A percentile compares a stretch with the other conserved stretches of the same genome.
phyloP scores from a whole-genome alignment of 2,797 vertebrate genomes.

The Dicrostonyx torquatus region DNA sequence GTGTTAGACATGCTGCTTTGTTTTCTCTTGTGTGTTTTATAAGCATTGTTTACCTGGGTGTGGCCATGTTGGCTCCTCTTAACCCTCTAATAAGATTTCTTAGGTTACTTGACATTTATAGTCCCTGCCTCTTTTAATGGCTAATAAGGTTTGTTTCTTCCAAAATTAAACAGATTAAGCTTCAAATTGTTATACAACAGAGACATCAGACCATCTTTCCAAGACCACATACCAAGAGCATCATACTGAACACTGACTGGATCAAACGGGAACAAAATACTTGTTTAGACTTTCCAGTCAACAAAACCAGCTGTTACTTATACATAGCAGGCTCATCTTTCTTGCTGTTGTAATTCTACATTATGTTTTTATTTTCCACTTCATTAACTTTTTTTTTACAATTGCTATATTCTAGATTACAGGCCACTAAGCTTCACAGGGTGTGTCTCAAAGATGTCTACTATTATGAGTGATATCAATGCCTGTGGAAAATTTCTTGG shows the following conservation, averaged over 20 bases:
- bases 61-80: not conserved
- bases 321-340: not conserved
- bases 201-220: not conserved
- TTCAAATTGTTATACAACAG: not conserved
- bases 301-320: constrained; percentile 8
- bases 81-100: not conserved
- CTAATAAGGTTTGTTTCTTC: not conserved
- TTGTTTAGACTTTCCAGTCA: not conserved
- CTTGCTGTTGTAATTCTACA: not conserved
- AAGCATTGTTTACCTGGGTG: not conserved
- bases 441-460: not conserved
- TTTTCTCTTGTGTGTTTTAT: not conserved
- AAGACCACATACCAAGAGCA: not conserved
- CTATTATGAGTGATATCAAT: not conserved
- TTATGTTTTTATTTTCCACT: not conserved
- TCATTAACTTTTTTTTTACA: not conserved
- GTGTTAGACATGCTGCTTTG: not conserved
- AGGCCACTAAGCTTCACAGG: not conserved
- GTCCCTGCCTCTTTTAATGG: not conserved
- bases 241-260: not conserved
- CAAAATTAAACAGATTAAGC: constrained; percentile 27
- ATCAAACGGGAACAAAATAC: not conserved
- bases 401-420: not conserved
- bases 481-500: not conserved
- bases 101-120: not conserved